Percentiles rank a stretch among this genome's conserved stretches.
phyloP scores from a whole-genome alignment of 2,797 vertebrate species.

The Denticeps clupeoides region DNA sequence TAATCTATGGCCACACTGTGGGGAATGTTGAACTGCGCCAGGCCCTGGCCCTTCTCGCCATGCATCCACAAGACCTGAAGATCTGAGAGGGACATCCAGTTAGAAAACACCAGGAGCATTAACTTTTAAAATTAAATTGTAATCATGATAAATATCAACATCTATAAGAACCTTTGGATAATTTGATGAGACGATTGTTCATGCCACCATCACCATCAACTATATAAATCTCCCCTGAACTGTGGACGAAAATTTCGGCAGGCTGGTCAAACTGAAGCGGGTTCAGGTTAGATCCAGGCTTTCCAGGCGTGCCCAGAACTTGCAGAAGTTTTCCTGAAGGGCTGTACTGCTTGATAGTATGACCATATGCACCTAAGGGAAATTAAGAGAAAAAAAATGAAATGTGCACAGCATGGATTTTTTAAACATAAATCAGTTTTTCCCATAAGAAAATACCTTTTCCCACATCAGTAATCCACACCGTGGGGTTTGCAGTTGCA shows the following conservation, averaged over 20 bases:
- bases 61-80: constrained; percentile 73
- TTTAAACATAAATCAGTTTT: too few relatives aligned
- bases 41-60: constrained; percentile 70
- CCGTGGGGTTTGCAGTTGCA: constrained; percentile 48
- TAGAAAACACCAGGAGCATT: constrained; percentile 33
- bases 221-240: constrained; percentile 78
- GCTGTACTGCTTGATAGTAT: constrained; percentile 83
- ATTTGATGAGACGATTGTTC: constrained; percentile 89
- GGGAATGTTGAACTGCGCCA: constrained; percentile 82
- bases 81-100: constrained; percentile 76
- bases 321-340: constrained; percentile 73
- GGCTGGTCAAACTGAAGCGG: constrained; percentile 91
- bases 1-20: constrained; percentile 82
- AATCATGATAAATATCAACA: background rate
- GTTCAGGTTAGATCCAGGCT: constrained; percentile 66
- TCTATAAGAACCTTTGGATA: constrained; percentile 60
- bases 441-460: constrained; percentile 57
- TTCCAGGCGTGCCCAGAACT: constrained; percentile 75
- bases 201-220: constrained; percentile 90
- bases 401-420: too few relatives aligned
- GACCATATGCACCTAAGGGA: constrained; percentile 70
- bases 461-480: constrained; percentile 94
- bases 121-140: constrained; percentile 3
- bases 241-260: constrained; percentile 78
- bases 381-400: too few relatives aligned